These are phyloP conservation scores for Neoseiulus cucumeris DNA, from an alignment of 1,140 invertebrate species.

Conservation along the genomic window DNA sequence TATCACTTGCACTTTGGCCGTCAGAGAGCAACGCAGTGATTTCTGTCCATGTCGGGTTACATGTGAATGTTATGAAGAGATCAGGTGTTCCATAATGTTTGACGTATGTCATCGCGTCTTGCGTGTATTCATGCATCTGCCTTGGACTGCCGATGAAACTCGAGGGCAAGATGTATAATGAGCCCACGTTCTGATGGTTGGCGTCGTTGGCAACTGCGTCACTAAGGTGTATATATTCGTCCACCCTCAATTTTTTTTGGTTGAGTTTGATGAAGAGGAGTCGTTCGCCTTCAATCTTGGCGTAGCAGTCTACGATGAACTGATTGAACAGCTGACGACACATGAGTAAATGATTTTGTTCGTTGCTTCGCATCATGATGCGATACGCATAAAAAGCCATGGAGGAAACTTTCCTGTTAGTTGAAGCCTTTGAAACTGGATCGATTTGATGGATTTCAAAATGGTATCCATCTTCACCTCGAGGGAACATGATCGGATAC, in stretches of 20 bases:
- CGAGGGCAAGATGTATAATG: slow-evolving; percentile 13
- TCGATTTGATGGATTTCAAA: slow-evolving; percentile 12
- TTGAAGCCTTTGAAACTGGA: background rate
- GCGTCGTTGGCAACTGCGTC: slow-evolving; percentile 13
- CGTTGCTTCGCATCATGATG: background rate
- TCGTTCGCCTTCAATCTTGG: slow-evolving; percentile 14
- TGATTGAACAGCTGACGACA: slow-evolving; percentile 15
- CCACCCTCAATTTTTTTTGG: slow-evolving; percentile 15
- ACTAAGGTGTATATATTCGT: slow-evolving; percentile 15
- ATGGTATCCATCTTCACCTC: slow-evolving; percentile 17
- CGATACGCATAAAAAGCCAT: slow-evolving; percentile 1
- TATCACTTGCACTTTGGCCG: slow-evolving; percentile 21
- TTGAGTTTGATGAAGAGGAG: slow-evolving; percentile 13
- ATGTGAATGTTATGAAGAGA: slow-evolving; percentile 31
- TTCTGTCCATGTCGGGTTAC: slow-evolving; percentile 32
- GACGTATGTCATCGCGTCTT: slow-evolving; percentile 26
- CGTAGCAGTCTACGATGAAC: slow-evolving; percentile 17
- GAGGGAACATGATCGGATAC: slow-evolving; percentile 16
- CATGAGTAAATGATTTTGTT: background rate
- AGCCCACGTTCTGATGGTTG: background rate
- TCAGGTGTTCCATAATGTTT: slow-evolving; percentile 24
- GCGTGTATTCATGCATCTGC: slow-evolving; percentile 15
- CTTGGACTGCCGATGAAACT: slow-evolving; percentile 13
- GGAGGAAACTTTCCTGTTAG: background rate
- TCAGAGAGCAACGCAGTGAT: slow-evolving; percentile 24